A percentile compares a stretch with the other conserved stretches of the same genome.
Conservation (phyloP, 2,113 vertebrate species). For the Aplodontia rufa region DNA sequence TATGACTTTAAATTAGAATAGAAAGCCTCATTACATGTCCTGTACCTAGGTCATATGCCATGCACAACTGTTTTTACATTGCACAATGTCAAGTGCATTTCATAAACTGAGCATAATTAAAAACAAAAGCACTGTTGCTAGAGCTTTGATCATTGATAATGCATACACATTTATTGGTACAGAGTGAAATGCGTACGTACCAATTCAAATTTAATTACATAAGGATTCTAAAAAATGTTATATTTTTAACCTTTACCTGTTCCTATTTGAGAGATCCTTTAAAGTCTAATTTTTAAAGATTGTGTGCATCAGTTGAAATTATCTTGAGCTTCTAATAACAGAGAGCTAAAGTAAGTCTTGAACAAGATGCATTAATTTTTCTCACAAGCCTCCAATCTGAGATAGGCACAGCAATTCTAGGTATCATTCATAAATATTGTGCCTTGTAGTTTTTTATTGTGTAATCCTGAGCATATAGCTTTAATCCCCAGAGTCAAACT, state of each 20-base stretch:
- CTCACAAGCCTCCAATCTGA: not conserved
- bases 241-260: not conserved
- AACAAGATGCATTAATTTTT: not conserved
- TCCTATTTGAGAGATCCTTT: not conserved
- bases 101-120: not conserved
- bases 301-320: not conserved
- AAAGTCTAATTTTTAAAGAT: not conserved
- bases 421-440: not conserved
- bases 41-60: not conserved
- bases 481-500: not conserved
- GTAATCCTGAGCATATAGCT: not conserved
- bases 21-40: not conserved
- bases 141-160: not conserved
- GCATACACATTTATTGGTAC: not conserved
- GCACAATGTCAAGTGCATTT: not conserved
- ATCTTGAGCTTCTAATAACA: not conserved
- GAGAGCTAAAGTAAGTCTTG: not conserved
- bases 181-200: not conserved
- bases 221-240: not conserved
- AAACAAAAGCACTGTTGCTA: not conserved
- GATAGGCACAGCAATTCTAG: not conserved
- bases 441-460: not conserved
- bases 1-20: not conserved
- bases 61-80: not conserved
- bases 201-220: constrained; percentile 13